These are phyloP conservation scores for Xiphias gladius DNA, from an alignment of 2,113 vertebrate species.

Conservation along the genomic window DNA sequence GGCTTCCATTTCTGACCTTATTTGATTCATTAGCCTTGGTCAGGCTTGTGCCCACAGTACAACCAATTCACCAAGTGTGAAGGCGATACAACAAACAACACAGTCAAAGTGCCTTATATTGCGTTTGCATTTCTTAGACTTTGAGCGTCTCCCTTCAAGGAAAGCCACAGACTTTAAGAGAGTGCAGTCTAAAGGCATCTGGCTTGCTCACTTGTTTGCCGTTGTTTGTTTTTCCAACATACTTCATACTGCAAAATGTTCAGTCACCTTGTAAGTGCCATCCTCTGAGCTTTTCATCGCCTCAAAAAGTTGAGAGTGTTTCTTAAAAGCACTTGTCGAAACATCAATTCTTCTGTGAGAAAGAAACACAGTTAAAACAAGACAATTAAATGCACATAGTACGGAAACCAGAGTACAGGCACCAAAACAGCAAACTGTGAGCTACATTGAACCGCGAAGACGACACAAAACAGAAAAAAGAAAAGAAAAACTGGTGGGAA, in stretches of 20 bases:
- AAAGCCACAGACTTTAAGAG: slow-evolving; percentile 94
- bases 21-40: slow-evolving; percentile 95
- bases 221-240: slow-evolving; percentile 78
- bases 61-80: slow-evolving; percentile 95
- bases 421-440: slow-evolving; percentile 14
- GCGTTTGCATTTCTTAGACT: slow-evolving; percentile 88
- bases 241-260: slow-evolving; percentile 88
- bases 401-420: background rate
- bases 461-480: slow-evolving; percentile 36
- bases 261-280: slow-evolving; percentile 98
- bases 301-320: slow-evolving; percentile 96
- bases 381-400: background rate
- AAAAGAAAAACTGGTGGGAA: slow-evolving; percentile 30
- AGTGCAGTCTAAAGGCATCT: slow-evolving; percentile 90
- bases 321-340: slow-evolving; percentile 99
- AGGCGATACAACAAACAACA: slow-evolving; percentile 96
- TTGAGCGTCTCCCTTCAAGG: slow-evolving; percentile 93
- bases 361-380: slow-evolving; percentile 44
- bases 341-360: slow-evolving; percentile 96
- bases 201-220: slow-evolving; percentile 69
- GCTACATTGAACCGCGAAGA: background rate
- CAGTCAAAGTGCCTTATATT: slow-evolving; percentile 94
- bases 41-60: slow-evolving; percentile 97
- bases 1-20: slow-evolving; percentile 90
- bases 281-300: slow-evolving; percentile 95